Evolutionary conservation across 1,140 invertebrate genomes (phyloP), one percentile per base, ranked within the genome.

Genomic region (Rhyzopertha dominica): DNA sequence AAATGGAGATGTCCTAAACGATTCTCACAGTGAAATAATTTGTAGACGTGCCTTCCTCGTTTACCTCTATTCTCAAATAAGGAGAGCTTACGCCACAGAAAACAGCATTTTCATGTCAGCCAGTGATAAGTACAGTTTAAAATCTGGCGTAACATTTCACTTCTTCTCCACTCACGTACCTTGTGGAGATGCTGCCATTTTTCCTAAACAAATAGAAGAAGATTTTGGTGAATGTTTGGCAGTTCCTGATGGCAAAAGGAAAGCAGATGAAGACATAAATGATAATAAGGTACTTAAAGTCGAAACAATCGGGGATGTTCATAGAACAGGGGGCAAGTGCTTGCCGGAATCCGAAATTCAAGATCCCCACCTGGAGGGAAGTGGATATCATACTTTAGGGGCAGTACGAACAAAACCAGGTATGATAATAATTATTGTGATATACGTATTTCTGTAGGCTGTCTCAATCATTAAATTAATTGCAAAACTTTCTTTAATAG

Each of bases 121-220:
- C 18, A 56, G 64, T 10, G 46, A 62, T 1, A 47, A 51, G 5
- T 38, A 54, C 28, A 61, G 56, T 41, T 80, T 88, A 0, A 80
- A 77, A 50, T 37, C 70, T n/a, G 67, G 70, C 8, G 61, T 89
- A 30, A 71, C 75, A 10, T 94, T 93, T 70, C 84, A 93, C 67
- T 85, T 96, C 59, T 92, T 86, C 59, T 82, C 84, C 16, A 91
- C 85, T 51, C 86, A 91, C 60, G 79, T 84, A 25, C 93, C 92
- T 30, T 97, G 93, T 73, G 94, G 94, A 0, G 94, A 97, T 80
- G 92, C 90, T 14, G 84, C 87, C n/a, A 94, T 95, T 56, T 81
- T 91, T 67, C 72, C 76, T 7, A 83, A 80, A 66, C 46, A 37
- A 22, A 59, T 57, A 46, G 46, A 53, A 16, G 61, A 66, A 31